Conservation (phyloP, 2,888 invertebrate genomes). For the Stenotaenia linearis region DNA sequence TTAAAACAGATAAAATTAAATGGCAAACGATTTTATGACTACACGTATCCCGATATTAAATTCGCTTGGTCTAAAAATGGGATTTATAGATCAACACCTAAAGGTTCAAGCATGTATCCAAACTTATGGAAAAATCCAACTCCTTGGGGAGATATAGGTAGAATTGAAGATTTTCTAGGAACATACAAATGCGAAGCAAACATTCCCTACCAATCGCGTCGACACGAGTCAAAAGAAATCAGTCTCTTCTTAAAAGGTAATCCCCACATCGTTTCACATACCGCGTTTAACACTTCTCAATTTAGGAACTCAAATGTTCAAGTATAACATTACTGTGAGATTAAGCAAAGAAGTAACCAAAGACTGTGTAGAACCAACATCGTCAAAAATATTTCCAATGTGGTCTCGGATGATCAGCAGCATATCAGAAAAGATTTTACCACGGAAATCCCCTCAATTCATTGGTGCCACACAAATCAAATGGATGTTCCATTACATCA, state of each 20-base stretch:
- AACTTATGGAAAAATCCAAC: background rate
- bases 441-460: background rate
- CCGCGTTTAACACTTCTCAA: too few species aligned
- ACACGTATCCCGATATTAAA: background rate
- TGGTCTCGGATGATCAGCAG: background rate
- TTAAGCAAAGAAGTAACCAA: background rate
- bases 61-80: background rate
- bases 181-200: background rate
- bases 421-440: background rate
- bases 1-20: background rate
- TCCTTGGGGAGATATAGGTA: background rate
- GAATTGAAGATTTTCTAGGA: background rate
- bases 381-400: background rate
- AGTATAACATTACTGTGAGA: background rate
- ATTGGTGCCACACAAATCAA: background rate
- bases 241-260: conserved; percentile 5
- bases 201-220: background rate
- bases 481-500: background rate
- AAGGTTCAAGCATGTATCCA: background rate
- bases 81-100: background rate
- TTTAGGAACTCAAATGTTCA: background rate
- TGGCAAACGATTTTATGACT: background rate
- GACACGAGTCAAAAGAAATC: background rate
- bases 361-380: background rate
- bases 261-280: background rate